Base-by-base conservation (phyloP, 2,797 vertebrate species). In the Eleutherodactylus coqui region DNA sequence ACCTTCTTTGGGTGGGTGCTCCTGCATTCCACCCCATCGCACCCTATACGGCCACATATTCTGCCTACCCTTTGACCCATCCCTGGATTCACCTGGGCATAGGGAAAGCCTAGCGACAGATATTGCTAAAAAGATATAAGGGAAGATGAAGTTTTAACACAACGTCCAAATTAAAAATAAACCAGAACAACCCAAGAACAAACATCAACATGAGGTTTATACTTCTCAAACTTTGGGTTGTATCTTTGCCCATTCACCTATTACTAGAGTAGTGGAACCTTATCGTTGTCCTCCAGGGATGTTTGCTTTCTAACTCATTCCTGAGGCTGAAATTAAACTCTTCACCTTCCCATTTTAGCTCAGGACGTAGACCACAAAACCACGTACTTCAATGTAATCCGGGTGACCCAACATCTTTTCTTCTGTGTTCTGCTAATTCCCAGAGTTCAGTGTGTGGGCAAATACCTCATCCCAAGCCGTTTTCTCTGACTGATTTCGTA, bases 321-420 rank as follows among this genome's bases (percentile, higher is more conserved):
- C 83, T 79, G 62, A 85, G 75, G 60, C 9, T 53, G 16, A 19
- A 21, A 67, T 70, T 70, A 55, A 79, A 58, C 83, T 58, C 16
- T 55, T 85, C 36, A 85, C 75, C 75, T 79, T 69, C 19, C 34
- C 60, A 70, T 32, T 79, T 79, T 85, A 70, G 27, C 72, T 72
- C 75, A 79, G 75, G 45, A 58, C 70, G 5, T 16, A 10, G 24
- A 70, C 83, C 75, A 85, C 83, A 85, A 79, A 83, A 78, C 83
- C 83, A 85, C 75, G 43, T n/a, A 70, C 47, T 85, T 70, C 60
- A 85, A 8, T 67, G 5, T 13, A 55, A 85, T 77, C 69, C 43
- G 69, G 41, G 43, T 70, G 45, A 70, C 13, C 47, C n/a, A 14
- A 19, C 24, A 21, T 14, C 7, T 24, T 69, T 81, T 41, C 14